phyloP scores from a whole-genome alignment of 2,797 vertebrate genomes.

The Dallia pectoralis region DNA sequence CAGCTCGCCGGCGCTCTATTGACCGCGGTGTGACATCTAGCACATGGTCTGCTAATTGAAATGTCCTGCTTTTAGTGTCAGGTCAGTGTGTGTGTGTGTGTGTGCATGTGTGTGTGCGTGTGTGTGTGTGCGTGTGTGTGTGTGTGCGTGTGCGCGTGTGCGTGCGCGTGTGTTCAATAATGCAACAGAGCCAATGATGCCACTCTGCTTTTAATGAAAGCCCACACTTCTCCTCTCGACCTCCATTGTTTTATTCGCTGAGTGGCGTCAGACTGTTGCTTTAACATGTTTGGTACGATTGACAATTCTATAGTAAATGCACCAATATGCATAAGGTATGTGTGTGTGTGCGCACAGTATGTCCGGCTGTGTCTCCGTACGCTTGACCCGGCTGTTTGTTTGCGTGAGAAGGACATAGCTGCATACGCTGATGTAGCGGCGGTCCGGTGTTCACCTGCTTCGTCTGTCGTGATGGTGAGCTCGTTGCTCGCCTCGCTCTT shows the following conservation, averaged over 20 bases:
- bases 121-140: too few relatives aligned
- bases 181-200: constrained; percentile 61
- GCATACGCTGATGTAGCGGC: neutral
- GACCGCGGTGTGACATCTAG: constrained; percentile 65
- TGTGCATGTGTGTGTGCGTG: too few relatives aligned
- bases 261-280: neutral
- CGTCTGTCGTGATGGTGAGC: constrained; percentile 95
- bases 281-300: too few relatives aligned
- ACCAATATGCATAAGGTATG: too few relatives aligned
- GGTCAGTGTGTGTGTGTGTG: constrained; percentile 70
- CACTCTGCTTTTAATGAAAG: constrained; percentile 59
- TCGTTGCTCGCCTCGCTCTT: constrained; percentile 98
- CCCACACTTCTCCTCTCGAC: constrained; percentile 26
- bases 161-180: constrained; percentile 70
- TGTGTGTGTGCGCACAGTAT: neutral
- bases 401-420: neutral
- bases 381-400: too few relatives aligned
- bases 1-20: constrained; percentile 49
- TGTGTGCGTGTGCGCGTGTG: too few relatives aligned
- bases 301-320: too few relatives aligned
- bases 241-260: constrained; percentile 9
- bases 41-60: constrained; percentile 69
- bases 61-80: constrained; percentile 67
- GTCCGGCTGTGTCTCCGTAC: too few relatives aligned
- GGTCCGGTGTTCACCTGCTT: constrained; percentile 83